Evolutionary conservation across 2,888 invertebrate species (phyloP).

Genomic region (Perithous albicinctus): DNA sequence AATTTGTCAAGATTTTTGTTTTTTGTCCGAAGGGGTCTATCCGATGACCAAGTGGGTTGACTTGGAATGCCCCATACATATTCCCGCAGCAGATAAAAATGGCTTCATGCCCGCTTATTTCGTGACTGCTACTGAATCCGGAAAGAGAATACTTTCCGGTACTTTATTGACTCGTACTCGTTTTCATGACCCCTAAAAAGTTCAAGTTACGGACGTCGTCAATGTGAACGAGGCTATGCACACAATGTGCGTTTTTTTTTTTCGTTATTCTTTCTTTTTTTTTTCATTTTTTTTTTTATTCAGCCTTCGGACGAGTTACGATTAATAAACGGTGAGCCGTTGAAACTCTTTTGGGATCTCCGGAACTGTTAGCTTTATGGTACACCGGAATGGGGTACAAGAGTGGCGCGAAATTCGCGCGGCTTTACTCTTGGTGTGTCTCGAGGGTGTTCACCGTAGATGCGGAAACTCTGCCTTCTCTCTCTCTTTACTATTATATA

Average conservation of each 20-base stretch:
- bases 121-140: neutral
- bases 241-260: too few relatives aligned
- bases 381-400: conserved; percentile 16
- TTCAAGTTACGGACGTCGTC: conserved; percentile 44
- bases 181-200: conserved; percentile 53
- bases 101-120: conserved; percentile 5
- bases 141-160: conserved; percentile 11
- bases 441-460: conserved; percentile 36
- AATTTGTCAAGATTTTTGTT: too few relatives aligned
- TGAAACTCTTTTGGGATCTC: conserved; percentile 35
- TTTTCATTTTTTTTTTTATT: conserved; percentile 5
- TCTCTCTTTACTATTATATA: conserved; percentile 7
- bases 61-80: too few relatives aligned
- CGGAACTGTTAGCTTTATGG: neutral
- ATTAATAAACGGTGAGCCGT: conserved; percentile 57
- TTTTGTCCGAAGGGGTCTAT: too few relatives aligned
- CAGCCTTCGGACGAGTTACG: conserved; percentile 46
- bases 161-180: conserved; percentile 55
- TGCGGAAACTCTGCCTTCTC: conserved; percentile 42
- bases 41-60: too few relatives aligned
- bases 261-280: too few relatives aligned
- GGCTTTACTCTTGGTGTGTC: conserved; percentile 29
- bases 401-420: conserved; percentile 28
- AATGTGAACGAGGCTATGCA: conserved; percentile 10
- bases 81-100: conserved; percentile 32